phyloP scores from a whole-genome alignment of 2,888 invertebrate genomes.

The Ectemnius cavifrons region DNA sequence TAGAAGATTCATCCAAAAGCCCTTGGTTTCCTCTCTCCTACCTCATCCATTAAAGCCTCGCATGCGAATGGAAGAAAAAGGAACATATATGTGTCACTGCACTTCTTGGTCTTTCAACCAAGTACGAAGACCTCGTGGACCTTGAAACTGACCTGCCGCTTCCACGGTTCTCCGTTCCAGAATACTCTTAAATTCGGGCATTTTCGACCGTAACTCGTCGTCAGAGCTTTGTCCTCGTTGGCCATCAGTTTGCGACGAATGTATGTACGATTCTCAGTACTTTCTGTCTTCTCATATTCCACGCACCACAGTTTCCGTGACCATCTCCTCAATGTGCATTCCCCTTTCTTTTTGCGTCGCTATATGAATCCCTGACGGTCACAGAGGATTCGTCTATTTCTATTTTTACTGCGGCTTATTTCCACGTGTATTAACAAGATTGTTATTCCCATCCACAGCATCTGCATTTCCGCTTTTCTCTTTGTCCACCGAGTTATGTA shows the following conservation, averaged over 20 bases:
- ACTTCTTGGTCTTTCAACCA: not conserved
- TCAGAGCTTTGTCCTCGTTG: too few species aligned
- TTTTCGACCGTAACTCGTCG: too few species aligned
- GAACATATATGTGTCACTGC: conserved; percentile 5
- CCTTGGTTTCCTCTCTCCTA: not conserved
- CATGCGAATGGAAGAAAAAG: conserved; percentile 12
- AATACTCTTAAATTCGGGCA: not conserved
- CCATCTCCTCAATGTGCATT: too few species aligned
- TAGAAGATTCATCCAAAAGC: not conserved
- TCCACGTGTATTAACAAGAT: not conserved
- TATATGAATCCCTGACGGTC: not conserved
- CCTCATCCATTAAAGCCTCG: not conserved
- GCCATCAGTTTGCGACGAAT: too few species aligned
- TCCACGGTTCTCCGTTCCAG: not conserved
- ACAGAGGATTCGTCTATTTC: not conserved
- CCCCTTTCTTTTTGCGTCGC: not conserved
- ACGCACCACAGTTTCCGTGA: too few species aligned
- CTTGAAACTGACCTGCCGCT: conserved; percentile 1
- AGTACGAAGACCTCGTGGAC: conserved; percentile 4
- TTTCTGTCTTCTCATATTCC: too few species aligned
- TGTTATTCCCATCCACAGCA: not conserved
- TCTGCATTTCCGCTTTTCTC: conserved; percentile 1
- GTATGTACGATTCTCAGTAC: too few species aligned
- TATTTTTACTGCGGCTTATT: conserved; percentile 4
- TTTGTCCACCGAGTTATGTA: not conserved